Base-by-base conservation (phyloP, 2,797 vertebrate genomes). In the Synaphobranchus kaupii region DNA sequence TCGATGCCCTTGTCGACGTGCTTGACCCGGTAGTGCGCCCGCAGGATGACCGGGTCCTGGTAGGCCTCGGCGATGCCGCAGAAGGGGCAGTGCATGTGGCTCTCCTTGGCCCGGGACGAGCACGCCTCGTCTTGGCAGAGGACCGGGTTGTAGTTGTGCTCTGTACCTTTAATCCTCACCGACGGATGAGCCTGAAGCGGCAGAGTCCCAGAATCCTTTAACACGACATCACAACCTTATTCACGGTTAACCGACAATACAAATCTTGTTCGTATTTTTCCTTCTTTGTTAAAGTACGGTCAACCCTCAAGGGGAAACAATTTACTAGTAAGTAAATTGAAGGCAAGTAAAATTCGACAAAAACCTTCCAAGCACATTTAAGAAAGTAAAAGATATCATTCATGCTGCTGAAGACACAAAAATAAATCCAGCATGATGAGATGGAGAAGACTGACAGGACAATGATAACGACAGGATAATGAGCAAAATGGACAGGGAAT, bases 71-170 rank as follows among this genome's bases (percentile, higher is more conserved):
- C 87, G 47, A 92, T 82, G 4, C 90, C 91, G 85, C 92, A 93
- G 84, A 93, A 90, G 0, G 92, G 91, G 39, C 92, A 93, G 87
- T 92, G 92, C 90, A 92, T 91, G 89, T 93, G 93, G 58, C 66
- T 89, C 8, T 91, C 92, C 90, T 92, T 90, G 84, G 90, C 89
- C 54, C 34, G 88, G 31, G 88, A 90, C 1, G 87, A 73, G 83
- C 90, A 93, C 52, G 87, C 90, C 50, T 92, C 91, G 78, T 94
- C 93, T 90, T 93, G 92, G 85, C 93, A 94, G 60, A 94, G 85
- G 47, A 94, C 92, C 12, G 90, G 91, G 20, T 85, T 87, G 89
- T 92, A 92, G 47, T 87, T 88, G 81, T 92, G 92, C 60, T 93
- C 92, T 0, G 88, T 90, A 85, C 91, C 93, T 84, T 86, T 91